Evolutionary conservation across 2,888 invertebrate genomes (phyloP).

Genomic region (Acleris emargana): DNA sequence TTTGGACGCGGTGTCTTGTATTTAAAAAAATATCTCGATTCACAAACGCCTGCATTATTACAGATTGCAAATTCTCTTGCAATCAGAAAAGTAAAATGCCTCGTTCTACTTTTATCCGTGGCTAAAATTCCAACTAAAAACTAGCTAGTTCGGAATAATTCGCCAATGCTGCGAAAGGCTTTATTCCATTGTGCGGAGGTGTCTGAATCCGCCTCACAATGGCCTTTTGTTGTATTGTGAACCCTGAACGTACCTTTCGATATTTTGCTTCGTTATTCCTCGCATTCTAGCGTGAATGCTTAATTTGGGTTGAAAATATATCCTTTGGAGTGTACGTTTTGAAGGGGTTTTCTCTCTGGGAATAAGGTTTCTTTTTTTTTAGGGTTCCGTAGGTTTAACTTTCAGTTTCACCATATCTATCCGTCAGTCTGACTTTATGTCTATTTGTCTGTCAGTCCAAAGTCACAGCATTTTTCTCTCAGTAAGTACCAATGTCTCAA

Average conservation of each 20-base stretch:
- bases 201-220: slow-evolving; percentile 29
- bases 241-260: slow-evolving; percentile 21
- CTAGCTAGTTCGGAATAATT: slow-evolving; percentile 32
- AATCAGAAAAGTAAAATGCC: neutral
- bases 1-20: no score
- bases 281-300: slow-evolving; percentile 23
- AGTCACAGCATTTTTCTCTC: no score
- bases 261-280: slow-evolving; percentile 33
- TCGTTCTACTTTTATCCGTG: neutral
- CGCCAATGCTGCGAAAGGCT: slow-evolving; percentile 26
- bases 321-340: slow-evolving; percentile 1
- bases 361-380: neutral
- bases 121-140: slow-evolving; percentile 14
- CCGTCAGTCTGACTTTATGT: no score
- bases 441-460: no score
- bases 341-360: neutral
- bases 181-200: slow-evolving; percentile 28
- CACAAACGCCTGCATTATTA: neutral
- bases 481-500: no score
- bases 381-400: neutral
- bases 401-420: no score
- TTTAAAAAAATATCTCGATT: no score
- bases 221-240: slow-evolving; percentile 31
- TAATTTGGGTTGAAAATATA: slow-evolving; percentile 20
- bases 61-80: neutral